A percentile compares a stretch with the other conserved stretches of the same genome.
These are phyloP conservation scores for Siphonodentalium dalli DNA, from an alignment of 2,888 invertebrate species.

Conservation along the genomic window DNA sequence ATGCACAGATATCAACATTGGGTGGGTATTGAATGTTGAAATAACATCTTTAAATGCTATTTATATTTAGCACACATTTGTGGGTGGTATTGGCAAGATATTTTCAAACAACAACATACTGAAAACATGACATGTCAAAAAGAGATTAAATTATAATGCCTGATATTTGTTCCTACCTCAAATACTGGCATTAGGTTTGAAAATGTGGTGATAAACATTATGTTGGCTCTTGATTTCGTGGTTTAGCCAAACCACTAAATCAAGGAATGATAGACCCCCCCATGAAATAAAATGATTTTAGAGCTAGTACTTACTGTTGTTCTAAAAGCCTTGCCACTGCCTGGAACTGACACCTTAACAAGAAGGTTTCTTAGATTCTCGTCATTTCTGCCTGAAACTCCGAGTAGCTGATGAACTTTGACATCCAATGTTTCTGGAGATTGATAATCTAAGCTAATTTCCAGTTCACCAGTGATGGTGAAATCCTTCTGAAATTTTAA, in stretches of 20 bases:
- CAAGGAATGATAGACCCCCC: background rate
- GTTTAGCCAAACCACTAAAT: background rate
- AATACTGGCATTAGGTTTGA: no score
- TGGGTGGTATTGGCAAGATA: no score
- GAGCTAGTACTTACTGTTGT: slow-evolving; percentile 44
- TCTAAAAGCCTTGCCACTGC: slow-evolving; percentile 39
- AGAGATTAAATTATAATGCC: no score
- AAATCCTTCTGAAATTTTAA: slow-evolving; percentile 56
- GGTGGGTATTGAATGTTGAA: no score
- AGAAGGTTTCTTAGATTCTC: slow-evolving; percentile 44
- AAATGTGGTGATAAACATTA: no score
- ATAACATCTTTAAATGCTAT: no score
- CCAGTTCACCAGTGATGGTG: slow-evolving; percentile 49
- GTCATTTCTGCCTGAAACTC: slow-evolving; percentile 40
- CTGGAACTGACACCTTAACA: slow-evolving; percentile 54
- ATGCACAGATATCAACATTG: no score
- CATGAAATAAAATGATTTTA: slow-evolving; percentile 3
- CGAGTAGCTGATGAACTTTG: slow-evolving; percentile 45
- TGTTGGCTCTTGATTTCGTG: no score
- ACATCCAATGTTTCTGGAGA: slow-evolving; percentile 43
- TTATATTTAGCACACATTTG: no score
- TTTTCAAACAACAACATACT: no score
- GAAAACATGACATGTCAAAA: no score
- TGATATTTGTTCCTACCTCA: no score
- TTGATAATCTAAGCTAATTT: slow-evolving; percentile 46